Evolutionary conservation across 1,140 invertebrate species (phyloP), one percentile per base, ranked within the genome.

Genomic region (honey bee (Apis mellifera)): DNA sequence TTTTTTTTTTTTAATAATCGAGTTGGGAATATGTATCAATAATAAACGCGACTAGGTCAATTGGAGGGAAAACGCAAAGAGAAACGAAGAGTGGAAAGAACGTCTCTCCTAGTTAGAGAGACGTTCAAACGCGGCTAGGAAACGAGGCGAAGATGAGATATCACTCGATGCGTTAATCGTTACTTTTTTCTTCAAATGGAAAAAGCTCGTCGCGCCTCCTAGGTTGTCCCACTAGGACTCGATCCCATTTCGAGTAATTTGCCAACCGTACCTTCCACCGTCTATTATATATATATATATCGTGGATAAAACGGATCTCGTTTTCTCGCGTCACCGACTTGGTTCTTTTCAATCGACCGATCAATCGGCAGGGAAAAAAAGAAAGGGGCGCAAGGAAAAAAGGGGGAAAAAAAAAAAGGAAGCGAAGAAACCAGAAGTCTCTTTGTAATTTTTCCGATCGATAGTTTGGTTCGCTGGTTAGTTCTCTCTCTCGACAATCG

Each of bases 381-480:
- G n/a, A 26, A 62, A 26, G 60, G 73, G 71, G 62, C 50, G 68
- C 57, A 12, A 64, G 57, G 26, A 57, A 64, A n/a, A 62, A 42
- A 62, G 19, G 32, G 2, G 2, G 2, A 32, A 32, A 54, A 78
- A 19, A 21, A 48, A 54, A 23, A 48, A 50, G 9, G 5, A 13
- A 65, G 4, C 71, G 48, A 62, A 73, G 57, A 32, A 57, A 26
- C 21, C 48, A 69, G 23, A 52, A 19, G 26, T 13, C 52, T 66
- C 78, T 57, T 80, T 21, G 60, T 60, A 80, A 80, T 74, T 80
- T 80, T 23, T 66, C 32, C 60, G 71, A 80, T 81, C 78, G 78
- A 75, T 81, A 59, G n/a, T 80, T 74, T 42, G 42, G 78, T 86
- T 84, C 79, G 26, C 32, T 65, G 13, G 64, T 32, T 32, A 26